Evolutionary conservation across 2,797 vertebrate genomes (phyloP), one percentile per base, ranked within the genome.

Genomic region (Melanotaenia parkinsoni): DNA sequence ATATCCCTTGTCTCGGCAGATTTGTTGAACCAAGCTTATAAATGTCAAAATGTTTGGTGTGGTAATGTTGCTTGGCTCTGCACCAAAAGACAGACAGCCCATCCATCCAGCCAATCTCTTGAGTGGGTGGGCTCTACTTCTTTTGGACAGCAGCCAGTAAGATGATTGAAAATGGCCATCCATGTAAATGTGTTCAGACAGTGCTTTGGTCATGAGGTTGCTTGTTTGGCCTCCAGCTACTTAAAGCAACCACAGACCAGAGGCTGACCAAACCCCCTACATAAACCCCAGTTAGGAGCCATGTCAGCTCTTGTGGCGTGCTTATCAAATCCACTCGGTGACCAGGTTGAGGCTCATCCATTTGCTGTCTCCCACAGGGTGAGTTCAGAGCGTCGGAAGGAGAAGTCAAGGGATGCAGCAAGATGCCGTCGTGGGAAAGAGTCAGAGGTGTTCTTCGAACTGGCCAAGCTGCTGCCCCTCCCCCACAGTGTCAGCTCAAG

Each of bases 371-470:
- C 83, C 74, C 70, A 0, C 81, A 98, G 97, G 89, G 96, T 97
- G 89, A 98, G 96, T 88, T 99, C 97, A 0, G 98, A 99, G 67
- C 95, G 97, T 54, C 95, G 98, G 77, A 99, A 99, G 93, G 98
- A 99, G 89, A 99, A 99, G 85, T 99, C 97, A 0, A 92, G 98
- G 89, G 98, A 99, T 85, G 98, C 98, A 0, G 98, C 98, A 0
- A 93, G 98, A 77, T 97, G 95, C 76, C 91, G 98, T 2, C 91
- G 98, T 67, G 97, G 97, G 90, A 99, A 99, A 89, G 98, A 99
- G 84, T 97, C 98, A 0, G 97, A 99, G 76, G 97, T 99, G 47
- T 99, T 99, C 89, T 98, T 96, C 16, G 97, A 99, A 87, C 95
- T 99, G 76, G 96, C 97, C 61, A 96, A 96, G 88, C 92, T 99